These are phyloP conservation scores for Sciurus niger DNA, from an alignment of 2,113 vertebrate species.

Conservation along the genomic window DNA sequence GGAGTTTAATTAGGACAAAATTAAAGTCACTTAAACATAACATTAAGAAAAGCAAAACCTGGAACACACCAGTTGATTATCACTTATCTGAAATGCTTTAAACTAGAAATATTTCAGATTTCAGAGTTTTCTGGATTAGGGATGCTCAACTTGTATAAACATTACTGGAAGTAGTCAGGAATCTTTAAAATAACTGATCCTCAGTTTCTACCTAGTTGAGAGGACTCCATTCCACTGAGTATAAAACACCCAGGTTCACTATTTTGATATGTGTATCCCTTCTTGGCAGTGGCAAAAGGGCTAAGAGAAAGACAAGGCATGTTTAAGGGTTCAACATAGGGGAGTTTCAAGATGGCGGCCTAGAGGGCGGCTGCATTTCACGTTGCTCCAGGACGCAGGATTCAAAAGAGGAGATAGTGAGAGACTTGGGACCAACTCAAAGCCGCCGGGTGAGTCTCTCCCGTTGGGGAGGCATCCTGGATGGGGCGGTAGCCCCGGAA, in stretches of 20 bases:
- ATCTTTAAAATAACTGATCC: constrained; percentile 48
- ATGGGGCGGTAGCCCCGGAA: too few relatives aligned
- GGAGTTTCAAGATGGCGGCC: too few relatives aligned
- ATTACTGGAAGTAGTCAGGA: neutral
- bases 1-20: constrained; percentile 56
- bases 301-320: neutral
- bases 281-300: neutral
- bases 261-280: neutral
- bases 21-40: constrained; percentile 29
- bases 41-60: neutral
- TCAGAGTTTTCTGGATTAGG: neutral
- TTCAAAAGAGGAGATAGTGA: too few relatives aligned
- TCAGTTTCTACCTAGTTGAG: neutral
- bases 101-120: neutral
- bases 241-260: neutral
- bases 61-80: neutral
- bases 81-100: neutral
- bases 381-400: too few relatives aligned
- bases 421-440: too few relatives aligned
- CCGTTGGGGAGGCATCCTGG: too few relatives aligned
- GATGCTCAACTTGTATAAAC: neutral
- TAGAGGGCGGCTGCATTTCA: too few relatives aligned
- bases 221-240: neutral
- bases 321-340: constrained; percentile 28
- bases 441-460: too few relatives aligned